Conservation (phyloP, 2,113 vertebrate species). For the Corvus moneduloides region DNA sequence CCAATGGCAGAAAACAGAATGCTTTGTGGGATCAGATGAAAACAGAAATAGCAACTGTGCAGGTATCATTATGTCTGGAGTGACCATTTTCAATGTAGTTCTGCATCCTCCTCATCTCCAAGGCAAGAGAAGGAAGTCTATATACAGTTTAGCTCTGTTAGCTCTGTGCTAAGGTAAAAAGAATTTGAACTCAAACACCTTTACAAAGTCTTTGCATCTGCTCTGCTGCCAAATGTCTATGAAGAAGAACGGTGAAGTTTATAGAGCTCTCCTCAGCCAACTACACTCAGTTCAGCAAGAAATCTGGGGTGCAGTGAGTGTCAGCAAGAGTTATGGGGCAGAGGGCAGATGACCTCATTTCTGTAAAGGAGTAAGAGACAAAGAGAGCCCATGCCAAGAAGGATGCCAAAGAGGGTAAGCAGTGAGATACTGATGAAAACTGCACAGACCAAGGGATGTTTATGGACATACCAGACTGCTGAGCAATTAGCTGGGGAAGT, state of each 20-base stretch:
- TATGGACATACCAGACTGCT: conserved; percentile 50
- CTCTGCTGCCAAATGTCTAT: not conserved
- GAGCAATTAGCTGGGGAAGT: conserved; percentile 25
- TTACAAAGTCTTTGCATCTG: not conserved
- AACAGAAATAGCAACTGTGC: not conserved
- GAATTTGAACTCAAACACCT: not conserved
- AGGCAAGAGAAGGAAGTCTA: not conserved
- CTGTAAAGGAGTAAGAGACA: not conserved
- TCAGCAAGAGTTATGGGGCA: not conserved
- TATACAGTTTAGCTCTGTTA: not conserved
- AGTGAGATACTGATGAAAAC: not conserved
- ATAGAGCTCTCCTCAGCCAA: not conserved
- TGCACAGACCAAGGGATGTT: not conserved
- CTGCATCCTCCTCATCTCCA: not conserved
- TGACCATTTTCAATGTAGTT: not conserved
- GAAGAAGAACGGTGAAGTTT: not conserved
- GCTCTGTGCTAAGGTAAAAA: not conserved
- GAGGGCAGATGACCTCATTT: not conserved
- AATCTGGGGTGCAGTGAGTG: not conserved
- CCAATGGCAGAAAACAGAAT: not conserved
- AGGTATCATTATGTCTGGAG: not conserved
- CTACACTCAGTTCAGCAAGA: not conserved
- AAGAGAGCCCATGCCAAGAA: not conserved
- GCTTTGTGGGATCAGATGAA: not conserved
- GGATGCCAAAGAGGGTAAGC: conserved; percentile 10